Conservation (phyloP, 2,888 invertebrate species). For the Panorpa germanica region DNA sequence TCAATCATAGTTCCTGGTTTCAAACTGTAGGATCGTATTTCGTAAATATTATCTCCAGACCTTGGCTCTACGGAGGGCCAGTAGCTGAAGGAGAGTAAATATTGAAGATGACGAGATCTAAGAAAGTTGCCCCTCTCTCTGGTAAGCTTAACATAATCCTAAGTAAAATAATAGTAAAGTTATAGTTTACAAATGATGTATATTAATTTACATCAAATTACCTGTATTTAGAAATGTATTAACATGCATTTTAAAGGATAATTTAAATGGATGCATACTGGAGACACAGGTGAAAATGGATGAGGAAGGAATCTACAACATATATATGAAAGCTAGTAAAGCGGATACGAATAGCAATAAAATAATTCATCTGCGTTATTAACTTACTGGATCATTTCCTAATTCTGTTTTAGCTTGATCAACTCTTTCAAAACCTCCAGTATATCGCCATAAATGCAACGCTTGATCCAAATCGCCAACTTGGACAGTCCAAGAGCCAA, state of each 20-base stretch:
- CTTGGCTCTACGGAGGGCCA: constrained; percentile 77
- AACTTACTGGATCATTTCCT: constrained; percentile 42
- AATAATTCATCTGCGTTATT: neutral
- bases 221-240: neutral
- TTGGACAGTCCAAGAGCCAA: constrained; percentile 91
- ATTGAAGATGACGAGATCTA: constrained; percentile 78
- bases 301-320: neutral
- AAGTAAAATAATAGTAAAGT: too few relatives aligned
- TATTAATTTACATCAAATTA: too few relatives aligned
- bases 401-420: constrained; percentile 57
- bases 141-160: constrained; percentile 54
- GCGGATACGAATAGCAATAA: neutral
- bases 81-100: constrained; percentile 89
- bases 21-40: constrained; percentile 77
- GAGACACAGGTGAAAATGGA: constrained; percentile 3
- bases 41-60: constrained; percentile 67
- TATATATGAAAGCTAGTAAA: neutral
- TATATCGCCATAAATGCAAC: constrained; percentile 89
- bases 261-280: neutral
- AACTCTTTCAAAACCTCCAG: constrained; percentile 77
- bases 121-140: constrained; percentile 61
- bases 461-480: constrained; percentile 97
- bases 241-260: neutral
- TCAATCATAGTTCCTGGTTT: constrained; percentile 99
- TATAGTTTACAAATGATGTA: too few relatives aligned